Percentiles rank a stretch among this genome's conserved stretches.
phyloP scores from a whole-genome alignment of 2,113 vertebrate genomes.

The Hystrix brachyura region DNA sequence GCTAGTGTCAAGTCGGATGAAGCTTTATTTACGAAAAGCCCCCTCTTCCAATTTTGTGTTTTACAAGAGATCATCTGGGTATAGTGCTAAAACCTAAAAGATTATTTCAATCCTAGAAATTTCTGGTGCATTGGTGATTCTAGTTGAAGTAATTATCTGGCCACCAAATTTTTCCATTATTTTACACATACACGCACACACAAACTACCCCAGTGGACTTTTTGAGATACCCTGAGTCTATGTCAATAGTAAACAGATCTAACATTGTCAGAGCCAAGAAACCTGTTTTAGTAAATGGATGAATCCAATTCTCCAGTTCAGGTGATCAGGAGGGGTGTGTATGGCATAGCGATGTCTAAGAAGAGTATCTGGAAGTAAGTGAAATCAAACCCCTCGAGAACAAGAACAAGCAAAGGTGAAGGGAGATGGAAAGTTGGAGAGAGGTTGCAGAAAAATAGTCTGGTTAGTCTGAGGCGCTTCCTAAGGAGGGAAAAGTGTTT shows the following conservation, averaged over 20 bases:
- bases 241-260: not conserved
- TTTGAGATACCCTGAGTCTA: not conserved
- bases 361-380: not conserved
- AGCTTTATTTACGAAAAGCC: not conserved
- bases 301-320: not conserved
- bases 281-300: not conserved
- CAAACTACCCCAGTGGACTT: not conserved
- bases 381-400: not conserved
- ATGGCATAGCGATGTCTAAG: not conserved
- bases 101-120: not conserved
- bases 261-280: not conserved
- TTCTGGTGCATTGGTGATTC: not conserved
- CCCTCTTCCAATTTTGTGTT: not conserved
- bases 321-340: not conserved
- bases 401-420: not conserved
- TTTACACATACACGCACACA: not conserved
- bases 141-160: not conserved
- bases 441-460: not conserved
- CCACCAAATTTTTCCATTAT: conserved; percentile 1
- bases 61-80: not conserved
- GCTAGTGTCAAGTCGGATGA: not conserved
- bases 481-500: not conserved
- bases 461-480: not conserved
- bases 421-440: not conserved
- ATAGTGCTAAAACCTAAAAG: not conserved